Evolutionary conservation across 2,888 invertebrate species (phyloP).

Genomic region (Pomacea canaliculata): DNA sequence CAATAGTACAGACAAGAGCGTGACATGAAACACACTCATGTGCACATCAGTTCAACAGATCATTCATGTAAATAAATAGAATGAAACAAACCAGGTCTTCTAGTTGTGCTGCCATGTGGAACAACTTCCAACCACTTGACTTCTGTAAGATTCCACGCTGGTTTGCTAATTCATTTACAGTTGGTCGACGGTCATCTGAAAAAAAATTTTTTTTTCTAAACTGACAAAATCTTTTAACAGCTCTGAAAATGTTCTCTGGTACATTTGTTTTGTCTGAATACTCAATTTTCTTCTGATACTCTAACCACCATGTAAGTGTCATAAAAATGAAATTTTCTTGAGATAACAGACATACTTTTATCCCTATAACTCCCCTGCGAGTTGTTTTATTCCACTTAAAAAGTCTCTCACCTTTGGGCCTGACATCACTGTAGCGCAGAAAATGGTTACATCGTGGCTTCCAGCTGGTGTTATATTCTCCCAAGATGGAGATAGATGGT

Average conservation of each 20-base stretch:
- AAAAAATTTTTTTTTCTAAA: not conserved
- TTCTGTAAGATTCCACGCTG: conserved; percentile 88
- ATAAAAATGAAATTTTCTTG: no score
- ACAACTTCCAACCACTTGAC: conserved; percentile 94
- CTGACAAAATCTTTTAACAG: no score
- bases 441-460: conserved; percentile 84
- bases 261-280: no score
- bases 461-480: conserved; percentile 79
- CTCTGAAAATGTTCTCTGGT: no score
- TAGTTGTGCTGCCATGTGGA: conserved; percentile 92
- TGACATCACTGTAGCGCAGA: conserved; percentile 83
- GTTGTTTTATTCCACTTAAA: no score
- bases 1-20: not conserved
- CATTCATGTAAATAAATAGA: no score
- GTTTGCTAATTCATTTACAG: conserved; percentile 89
- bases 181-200: conserved; percentile 85
- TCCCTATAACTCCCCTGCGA: no score
- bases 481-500: conserved; percentile 74
- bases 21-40: not conserved
- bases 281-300: no score
- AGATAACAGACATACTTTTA: no score
- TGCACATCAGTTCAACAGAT: no score
- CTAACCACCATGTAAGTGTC: no score
- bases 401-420: conserved; percentile 75
- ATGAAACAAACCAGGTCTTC: conserved; percentile 82